Base-by-base conservation (phyloP, 2,888 invertebrate species). In the Cephus spinipes region DNA sequence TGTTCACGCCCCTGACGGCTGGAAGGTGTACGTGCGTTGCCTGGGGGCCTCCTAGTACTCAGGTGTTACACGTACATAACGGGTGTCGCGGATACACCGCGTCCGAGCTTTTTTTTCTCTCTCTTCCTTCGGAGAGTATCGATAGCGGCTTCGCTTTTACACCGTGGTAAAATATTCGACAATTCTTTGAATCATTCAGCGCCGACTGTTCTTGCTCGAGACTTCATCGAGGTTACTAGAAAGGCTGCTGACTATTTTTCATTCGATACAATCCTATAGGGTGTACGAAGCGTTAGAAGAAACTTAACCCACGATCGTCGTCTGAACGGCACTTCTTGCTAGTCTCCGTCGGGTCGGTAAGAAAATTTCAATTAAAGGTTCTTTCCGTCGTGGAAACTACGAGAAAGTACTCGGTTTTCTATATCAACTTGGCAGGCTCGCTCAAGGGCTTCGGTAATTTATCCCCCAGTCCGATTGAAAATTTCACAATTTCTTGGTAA, bases 31-130 rank as follows among this genome's bases (percentile, higher is more conserved):
- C 82, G 81, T 81, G 85, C 81, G 80, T 79, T 76, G 86, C 87
- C 80, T 79, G 79, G 82, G 85, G 84, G 79, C 74, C 77, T 84
- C 79, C 77, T 76, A 73, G 79, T 76, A 79, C 80, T 82, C 81
- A 82, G 79, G 79, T 79, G 83, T 85, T 84, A 86, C 83, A 84
- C 84, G 23, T 23, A 86, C 85, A 81, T 86, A 83, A 79, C 81
- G 85, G 81, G 83, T 80, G 85, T 80, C 55, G 76, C 75, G 80
- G 76, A 80, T 80, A 79, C 79, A 83, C 82, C 79, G 81, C 79
- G 75, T 74, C 79, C 79, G 68, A 81, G 84, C 86, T 86, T 84
- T 55, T 55, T 9, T 9, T 1, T 15, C 30, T 12, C 3, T 1
- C 55, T 1, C 23, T 23, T 23, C 23, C 55, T 55, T 55, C 23